Conservation (phyloP, 2,888 invertebrate species). For the Koerneria pararmatus region DNA sequence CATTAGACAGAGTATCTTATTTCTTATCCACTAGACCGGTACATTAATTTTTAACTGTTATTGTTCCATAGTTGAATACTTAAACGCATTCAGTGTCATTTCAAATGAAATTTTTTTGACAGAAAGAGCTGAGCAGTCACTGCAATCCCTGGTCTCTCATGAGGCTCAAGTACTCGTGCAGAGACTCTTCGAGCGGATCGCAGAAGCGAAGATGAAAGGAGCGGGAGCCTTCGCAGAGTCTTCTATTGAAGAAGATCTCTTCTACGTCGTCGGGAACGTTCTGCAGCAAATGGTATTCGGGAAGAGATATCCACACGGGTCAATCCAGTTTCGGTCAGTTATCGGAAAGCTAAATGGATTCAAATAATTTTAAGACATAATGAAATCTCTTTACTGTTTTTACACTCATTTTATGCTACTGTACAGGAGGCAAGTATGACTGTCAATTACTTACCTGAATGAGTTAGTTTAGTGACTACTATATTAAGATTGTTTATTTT, state of each 20-base stretch:
- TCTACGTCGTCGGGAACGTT: slow-evolving; percentile 24
- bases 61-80: no score
- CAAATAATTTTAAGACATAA: not conserved
- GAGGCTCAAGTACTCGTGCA: slow-evolving; percentile 15
- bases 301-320: slow-evolving; percentile 21
- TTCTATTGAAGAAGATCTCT: slow-evolving; percentile 22
- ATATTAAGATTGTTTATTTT: no score
- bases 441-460: no score
- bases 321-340: slow-evolving; percentile 15
- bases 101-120: no score
- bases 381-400: not conserved
- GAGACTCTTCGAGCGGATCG: not conserved
- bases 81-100: no score
- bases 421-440: no score
- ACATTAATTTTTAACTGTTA: no score
- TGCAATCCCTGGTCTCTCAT: slow-evolving; percentile 12
- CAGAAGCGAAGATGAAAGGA: not conserved
- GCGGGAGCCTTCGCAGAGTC: slow-evolving; percentile 1
- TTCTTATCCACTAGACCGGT: no score
- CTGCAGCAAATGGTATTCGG: slow-evolving; percentile 21
- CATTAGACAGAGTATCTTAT: slow-evolving; percentile 19
- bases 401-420: not conserved
- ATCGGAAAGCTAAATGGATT: not conserved
- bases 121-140: not conserved
- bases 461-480: no score